Percentiles rank a stretch among this genome's conserved stretches.
Conservation (phyloP, 2,113 vertebrate species). For the Heptranchias perlo region DNA sequence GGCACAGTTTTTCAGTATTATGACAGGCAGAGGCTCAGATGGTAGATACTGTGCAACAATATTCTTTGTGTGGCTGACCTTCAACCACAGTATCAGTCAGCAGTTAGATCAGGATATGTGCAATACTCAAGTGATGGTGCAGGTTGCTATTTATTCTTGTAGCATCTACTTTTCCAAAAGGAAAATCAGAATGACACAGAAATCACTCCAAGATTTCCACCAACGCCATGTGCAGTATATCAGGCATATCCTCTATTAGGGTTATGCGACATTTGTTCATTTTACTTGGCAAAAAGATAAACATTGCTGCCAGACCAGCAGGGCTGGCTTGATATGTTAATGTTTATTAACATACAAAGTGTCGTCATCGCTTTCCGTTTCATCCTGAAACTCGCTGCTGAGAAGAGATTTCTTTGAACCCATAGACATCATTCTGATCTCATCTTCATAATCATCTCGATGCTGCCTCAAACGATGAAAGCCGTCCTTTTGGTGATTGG, state of each 20-base stretch:
- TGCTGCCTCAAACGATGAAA: conserved; percentile 92
- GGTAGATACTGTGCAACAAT: neutral
- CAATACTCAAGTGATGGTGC: conserved; percentile 15
- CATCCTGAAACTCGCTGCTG: conserved; percentile 93
- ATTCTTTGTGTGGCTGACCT: neutral
- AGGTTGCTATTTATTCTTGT: neutral
- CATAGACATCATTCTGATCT: conserved; percentile 86
- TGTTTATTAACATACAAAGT: conserved; percentile 93
- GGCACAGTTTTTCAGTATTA: neutral
- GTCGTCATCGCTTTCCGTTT: conserved; percentile 95
- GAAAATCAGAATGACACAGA: neutral
- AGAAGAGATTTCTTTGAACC: conserved; percentile 94
- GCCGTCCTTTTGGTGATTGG: conserved; percentile 91
- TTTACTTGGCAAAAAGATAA: conserved; percentile 35
- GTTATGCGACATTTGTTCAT: neutral
- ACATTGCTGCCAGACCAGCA: neutral
- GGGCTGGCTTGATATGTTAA: conserved; percentile 51
- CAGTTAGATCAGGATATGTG: neutral
- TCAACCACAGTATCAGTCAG: neutral
- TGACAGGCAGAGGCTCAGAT: conserved; percentile 10
- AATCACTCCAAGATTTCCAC: conserved; percentile 27
- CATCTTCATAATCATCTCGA: conserved; percentile 87
- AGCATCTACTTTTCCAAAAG: conserved; percentile 3
- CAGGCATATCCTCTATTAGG: conserved; percentile 10
- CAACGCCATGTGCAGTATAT: neutral